Base-by-base conservation (phyloP, 2,797 vertebrate genomes). In the Potorous gilbertii region DNA sequence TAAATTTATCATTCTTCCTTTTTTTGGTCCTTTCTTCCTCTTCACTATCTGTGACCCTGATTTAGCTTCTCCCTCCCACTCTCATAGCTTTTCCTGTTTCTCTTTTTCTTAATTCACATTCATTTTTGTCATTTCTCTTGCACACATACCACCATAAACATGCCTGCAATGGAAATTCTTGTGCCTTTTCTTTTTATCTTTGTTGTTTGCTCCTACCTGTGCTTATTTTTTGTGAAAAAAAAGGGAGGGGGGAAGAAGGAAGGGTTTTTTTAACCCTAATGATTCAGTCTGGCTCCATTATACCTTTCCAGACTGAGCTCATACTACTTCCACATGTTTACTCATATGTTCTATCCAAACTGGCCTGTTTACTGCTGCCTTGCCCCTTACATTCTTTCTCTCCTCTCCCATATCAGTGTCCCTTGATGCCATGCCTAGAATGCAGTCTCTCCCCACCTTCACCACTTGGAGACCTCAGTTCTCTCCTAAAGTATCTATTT, bases 1-100 rank as follows among this genome's bases (percentile, higher is more conserved):
- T 90, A 89, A 95, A 93, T 95, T 91, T 95, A 40, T 94, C 90
- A 55, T 21, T 90, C 28, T 18, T 6, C 52, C 18, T 54, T 52
- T 21, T 24, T 46, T 81, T 81, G 9, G 24, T 28, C 40, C 9
- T 24, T 40, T 56, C 46, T 31, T 21, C 94, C 1, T 27, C 46
- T 4, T 31, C 31, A 59, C 93, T 46, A 14, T 13, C n/a, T 97
- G 10, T 13, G 81, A 11, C 21, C 8, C 0, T 56, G 10, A 29
- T 56, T 56, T 91, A 89, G 10, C 91, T 92, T 93, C 14, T 52
- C 2, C 1, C 34, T 94, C 5, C 92, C 21, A 46, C 4, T 3
- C 50, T 94, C 4, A 2, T 11, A 55, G 91, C 28, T 52, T 11
- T 3, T 14, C 2, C 0, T 1, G 10, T 34, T 81, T 94, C 28